phyloP scores from a whole-genome alignment of 1,140 invertebrate genomes.

The Fopius arisanus region DNA sequence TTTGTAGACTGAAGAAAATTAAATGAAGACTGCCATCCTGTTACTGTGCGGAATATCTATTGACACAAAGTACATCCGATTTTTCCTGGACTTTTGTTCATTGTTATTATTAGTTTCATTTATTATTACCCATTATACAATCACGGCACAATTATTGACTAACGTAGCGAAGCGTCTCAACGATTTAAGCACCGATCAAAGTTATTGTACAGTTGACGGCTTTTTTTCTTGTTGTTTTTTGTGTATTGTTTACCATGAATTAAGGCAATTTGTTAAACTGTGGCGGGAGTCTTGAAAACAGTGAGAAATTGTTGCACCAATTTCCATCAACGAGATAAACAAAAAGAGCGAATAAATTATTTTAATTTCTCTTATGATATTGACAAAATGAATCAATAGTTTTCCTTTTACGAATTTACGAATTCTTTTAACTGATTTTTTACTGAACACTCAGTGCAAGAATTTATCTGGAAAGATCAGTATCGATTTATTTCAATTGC shows the following conservation, averaged over 20 bases:
- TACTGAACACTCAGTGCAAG: no score
- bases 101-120: constrained; percentile 4
- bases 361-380: no score
- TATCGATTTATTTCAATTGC: no score
- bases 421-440: no score
- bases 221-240: not conserved
- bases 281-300: not conserved
- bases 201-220: constrained; percentile 2
- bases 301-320: not conserved
- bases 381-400: no score
- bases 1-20: constrained; percentile 6
- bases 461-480: no score
- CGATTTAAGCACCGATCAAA: not conserved
- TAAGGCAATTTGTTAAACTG: not conserved
- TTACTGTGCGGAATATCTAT: not conserved
- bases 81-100: not conserved
- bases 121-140: not conserved
- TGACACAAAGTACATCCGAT: constrained; percentile 1
- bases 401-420: no score
- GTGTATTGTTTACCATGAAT: not conserved
- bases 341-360: no score
- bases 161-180: constrained; percentile 12
- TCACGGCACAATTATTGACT: constrained; percentile 19
- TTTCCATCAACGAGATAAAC: no score
- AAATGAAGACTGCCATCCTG: not conserved